Conservation (phyloP, 2,113 vertebrate species). For the Lichenostomus cassidix region DNA sequence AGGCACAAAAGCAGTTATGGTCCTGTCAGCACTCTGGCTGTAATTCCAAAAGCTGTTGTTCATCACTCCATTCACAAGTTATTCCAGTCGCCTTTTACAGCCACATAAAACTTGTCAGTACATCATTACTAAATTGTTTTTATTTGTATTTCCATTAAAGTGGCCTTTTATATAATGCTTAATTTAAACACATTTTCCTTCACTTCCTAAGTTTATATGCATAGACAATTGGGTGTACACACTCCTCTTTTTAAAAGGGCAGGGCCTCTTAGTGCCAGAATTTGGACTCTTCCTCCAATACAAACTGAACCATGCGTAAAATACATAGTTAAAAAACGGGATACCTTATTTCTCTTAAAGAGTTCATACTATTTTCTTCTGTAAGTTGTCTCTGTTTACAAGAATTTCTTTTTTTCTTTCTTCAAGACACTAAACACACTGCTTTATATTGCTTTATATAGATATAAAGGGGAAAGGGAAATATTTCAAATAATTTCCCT, state of each 20-base stretch:
- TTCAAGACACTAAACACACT: background rate
- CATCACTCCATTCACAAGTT: background rate
- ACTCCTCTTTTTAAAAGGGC: background rate
- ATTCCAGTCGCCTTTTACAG: background rate
- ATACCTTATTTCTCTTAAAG: background rate
- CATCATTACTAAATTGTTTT: background rate
- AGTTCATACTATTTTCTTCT: background rate
- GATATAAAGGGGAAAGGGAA: background rate
- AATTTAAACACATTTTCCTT: background rate
- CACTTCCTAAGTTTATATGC: background rate
- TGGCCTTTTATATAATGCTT: background rate
- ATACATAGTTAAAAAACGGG: background rate
- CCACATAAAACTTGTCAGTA: rapidly evolving
- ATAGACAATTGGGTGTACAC: background rate
- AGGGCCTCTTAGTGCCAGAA: background rate
- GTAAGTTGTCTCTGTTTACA: background rate
- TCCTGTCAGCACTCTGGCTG: background rate
- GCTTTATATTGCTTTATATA: background rate
- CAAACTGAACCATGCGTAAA: background rate
- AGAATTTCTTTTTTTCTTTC: background rate
- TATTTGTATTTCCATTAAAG: background rate
- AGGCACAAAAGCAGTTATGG: background rate
- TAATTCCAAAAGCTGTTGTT: background rate
- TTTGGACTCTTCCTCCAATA: background rate
- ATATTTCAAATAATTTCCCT: background rate